Conservation (phyloP, 2,797 vertebrate genomes). For the Otus scops region DNA sequence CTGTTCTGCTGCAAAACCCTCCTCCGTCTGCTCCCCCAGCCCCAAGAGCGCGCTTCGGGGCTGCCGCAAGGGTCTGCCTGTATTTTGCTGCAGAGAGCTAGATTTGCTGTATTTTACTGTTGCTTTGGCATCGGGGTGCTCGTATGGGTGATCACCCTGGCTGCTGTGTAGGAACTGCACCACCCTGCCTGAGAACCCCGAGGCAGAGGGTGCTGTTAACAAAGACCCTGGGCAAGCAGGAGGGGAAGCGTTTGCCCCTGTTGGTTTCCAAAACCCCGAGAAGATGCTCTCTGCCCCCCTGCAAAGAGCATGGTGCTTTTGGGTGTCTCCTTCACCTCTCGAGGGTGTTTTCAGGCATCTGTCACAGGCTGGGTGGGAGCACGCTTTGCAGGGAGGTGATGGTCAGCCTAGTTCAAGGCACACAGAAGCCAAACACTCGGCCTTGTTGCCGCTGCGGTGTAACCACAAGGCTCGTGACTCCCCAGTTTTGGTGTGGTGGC, state of each 20-base stretch:
- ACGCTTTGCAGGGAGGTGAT: fast-evolving
- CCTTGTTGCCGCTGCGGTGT: neutral
- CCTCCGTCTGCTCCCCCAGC: neutral
- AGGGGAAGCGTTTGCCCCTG: neutral
- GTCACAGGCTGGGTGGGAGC: neutral
- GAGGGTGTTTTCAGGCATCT: neutral
- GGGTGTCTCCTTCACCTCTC: neutral
- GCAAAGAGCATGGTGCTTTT: neutral
- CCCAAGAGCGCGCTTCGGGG: fast-evolving
- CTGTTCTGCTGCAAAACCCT: neutral
- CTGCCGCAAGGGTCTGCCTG: neutral
- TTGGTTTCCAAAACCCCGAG: neutral
- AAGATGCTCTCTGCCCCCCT: neutral
- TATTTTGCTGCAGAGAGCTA: neutral
- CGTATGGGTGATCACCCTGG: fast-evolving
- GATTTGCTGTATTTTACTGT: too few relatives aligned
- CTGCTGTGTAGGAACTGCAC: neutral
- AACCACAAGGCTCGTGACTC: neutral
- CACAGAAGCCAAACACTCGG: neutral
- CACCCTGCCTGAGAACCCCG: neutral
- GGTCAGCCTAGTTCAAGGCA: neutral
- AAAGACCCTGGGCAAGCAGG: neutral
- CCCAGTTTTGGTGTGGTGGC: neutral
- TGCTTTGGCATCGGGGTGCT: neutral
- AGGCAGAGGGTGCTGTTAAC: too few relatives aligned